Evolutionary conservation across 2,888 invertebrate genomes (phyloP).

Genomic region (Epirrita christyi): DNA sequence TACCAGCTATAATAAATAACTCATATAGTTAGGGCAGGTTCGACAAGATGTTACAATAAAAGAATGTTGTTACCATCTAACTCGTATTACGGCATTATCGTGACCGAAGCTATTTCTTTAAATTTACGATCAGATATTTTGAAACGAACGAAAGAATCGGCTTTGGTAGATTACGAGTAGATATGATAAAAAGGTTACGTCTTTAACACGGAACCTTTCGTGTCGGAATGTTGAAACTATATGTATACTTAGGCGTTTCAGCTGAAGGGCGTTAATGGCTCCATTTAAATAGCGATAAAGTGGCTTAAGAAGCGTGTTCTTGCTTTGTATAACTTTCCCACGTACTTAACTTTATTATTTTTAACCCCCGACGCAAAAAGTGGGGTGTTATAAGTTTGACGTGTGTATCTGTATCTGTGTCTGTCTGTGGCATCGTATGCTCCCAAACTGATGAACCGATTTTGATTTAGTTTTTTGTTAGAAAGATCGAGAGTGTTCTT

Average conservation of each 20-base stretch:
- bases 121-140: conserved; percentile 69
- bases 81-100: conserved; percentile 69
- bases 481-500: too few species aligned
- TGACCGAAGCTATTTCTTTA: conserved; percentile 71
- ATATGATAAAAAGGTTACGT: conserved; percentile 54
- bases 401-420: too few species aligned
- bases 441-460: too few species aligned
- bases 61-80: conserved; percentile 66
- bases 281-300: conserved; percentile 32
- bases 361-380: too few species aligned
- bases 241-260: conserved; percentile 23
- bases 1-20: conserved; percentile 54
- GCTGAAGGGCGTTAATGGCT: conserved; percentile 38
- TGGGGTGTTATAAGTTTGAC: too few species aligned
- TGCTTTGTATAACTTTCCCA: too few species aligned
- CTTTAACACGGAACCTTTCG: conserved; percentile 40
- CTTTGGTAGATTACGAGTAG: conserved; percentile 47
- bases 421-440: too few species aligned
- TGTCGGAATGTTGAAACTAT: conserved; percentile 40
- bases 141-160: conserved; percentile 51
- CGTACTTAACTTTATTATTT: too few species aligned
- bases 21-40: conserved; percentile 68
- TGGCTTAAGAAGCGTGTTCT: conserved; percentile 9
- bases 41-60: conserved; percentile 70
- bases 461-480: too few species aligned